phyloP scores from a whole-genome alignment of 2,888 invertebrate species.

The Sarcophaga caerulescens region DNA sequence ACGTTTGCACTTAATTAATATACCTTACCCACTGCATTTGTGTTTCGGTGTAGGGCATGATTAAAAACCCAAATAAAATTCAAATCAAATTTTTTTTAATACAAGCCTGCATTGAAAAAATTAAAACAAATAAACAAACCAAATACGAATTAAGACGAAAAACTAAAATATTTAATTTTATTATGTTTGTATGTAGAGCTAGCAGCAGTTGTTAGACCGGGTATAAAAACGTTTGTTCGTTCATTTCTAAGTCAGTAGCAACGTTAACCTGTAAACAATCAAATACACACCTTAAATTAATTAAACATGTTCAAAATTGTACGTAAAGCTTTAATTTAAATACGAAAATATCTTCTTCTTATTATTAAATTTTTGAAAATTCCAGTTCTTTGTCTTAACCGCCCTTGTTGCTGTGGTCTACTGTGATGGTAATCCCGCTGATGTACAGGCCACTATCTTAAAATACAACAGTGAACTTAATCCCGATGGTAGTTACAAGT shows the following conservation, averaged over 20 bases:
- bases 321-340: slow-evolving; percentile 60
- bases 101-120: no score
- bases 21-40: no score
- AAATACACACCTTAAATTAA: slow-evolving; percentile 33
- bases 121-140: no score
- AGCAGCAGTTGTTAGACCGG: not conserved
- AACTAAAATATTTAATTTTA: no score
- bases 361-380: not conserved
- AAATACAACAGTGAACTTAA: slow-evolving; percentile 73
- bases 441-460: slow-evolving; percentile 72
- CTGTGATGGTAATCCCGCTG: slow-evolving; percentile 69
- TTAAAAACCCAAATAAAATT: no score
- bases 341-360: not conserved
- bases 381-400: slow-evolving; percentile 32
- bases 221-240: slow-evolving; percentile 51
- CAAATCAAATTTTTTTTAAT: no score
- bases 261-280: slow-evolving; percentile 29
- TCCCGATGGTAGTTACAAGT: slow-evolving; percentile 81
- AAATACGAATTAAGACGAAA: no score
- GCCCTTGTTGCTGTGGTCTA: slow-evolving; percentile 34
- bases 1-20: no score
- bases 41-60: no score
- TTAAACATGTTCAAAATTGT: slow-evolving; percentile 73
- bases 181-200: no score
- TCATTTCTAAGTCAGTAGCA: slow-evolving; percentile 41